These are phyloP conservation scores for Nothocercus julius DNA, from an alignment of 2,113 vertebrate genomes.

Conservation along the genomic window DNA sequence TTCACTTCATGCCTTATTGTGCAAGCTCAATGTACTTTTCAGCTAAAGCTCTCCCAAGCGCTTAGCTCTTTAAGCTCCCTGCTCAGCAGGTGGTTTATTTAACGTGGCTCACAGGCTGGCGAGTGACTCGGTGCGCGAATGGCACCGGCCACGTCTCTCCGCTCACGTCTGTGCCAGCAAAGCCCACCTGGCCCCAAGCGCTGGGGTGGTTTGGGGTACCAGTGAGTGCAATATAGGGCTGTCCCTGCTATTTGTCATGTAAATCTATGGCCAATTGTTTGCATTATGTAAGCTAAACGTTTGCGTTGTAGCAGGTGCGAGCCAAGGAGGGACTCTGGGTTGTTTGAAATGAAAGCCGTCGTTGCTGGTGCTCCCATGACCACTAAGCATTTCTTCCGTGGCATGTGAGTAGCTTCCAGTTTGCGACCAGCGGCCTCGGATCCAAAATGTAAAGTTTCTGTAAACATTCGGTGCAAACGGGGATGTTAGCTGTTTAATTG, in stretches of 20 bases:
- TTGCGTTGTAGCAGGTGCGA: background rate
- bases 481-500: conserved; percentile 25
- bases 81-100: conserved; percentile 53
- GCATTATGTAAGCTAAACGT: conserved; percentile 28
- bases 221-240: conserved; percentile 45
- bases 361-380: conserved; percentile 12
- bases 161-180: conserved; percentile 18
- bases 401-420: background rate
- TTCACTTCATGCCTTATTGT: conserved; percentile 22
- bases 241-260: conserved; percentile 24
- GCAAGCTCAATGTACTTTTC: background rate
- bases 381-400: background rate
- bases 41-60: background rate
- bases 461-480: conserved; percentile 14
- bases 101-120: conserved; percentile 32
- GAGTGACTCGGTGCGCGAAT: background rate
- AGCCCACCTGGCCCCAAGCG: background rate
- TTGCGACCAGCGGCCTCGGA: background rate
- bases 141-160: conserved; percentile 25
- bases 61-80: conserved; percentile 43
- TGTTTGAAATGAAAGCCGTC: conserved; percentile 10
- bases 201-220: conserved; percentile 44
- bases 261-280: conserved; percentile 7
- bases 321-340: background rate
- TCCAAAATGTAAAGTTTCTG: conserved; percentile 41